Percentiles rank a stretch among this genome's conserved stretches.
Evolutionary conservation across 2,888 invertebrate genomes (phyloP).

Genomic region (Cyclophora punctaria): DNA sequence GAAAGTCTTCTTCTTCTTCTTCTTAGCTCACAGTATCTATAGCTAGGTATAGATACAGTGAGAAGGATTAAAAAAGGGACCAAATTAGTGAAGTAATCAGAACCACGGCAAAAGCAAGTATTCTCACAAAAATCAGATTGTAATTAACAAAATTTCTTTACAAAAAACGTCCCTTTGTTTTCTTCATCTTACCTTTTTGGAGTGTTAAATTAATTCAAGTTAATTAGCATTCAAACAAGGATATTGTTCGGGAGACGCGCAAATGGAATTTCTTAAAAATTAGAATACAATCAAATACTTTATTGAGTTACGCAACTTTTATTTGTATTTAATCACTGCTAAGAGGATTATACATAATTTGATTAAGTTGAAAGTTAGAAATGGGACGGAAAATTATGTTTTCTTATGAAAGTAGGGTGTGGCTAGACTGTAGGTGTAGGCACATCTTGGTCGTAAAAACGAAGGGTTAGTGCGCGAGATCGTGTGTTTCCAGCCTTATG

Average conservation of each 20-base stretch:
- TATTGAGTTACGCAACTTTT: conserved; percentile 40
- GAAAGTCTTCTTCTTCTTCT: too few species aligned
- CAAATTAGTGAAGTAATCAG: too few species aligned
- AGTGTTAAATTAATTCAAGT: conserved; percentile 56
- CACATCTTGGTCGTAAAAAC: conserved; percentile 53
- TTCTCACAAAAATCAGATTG: conserved; percentile 2
- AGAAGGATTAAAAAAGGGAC: too few species aligned
- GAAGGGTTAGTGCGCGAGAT: conserved; percentile 49
- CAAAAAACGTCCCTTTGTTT: conserved; percentile 37
- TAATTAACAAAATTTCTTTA: conserved; percentile 27
- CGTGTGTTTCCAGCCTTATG: conserved; percentile 52
- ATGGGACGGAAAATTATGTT: conserved; percentile 24
- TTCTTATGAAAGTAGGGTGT: conserved; percentile 24
- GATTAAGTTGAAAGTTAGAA: conserved; percentile 1
- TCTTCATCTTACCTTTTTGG: conserved; percentile 43
- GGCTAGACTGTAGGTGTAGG: conserved; percentile 31
- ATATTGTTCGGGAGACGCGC: conserved; percentile 53
- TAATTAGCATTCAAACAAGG: conserved; percentile 65
- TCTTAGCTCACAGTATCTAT: too few species aligned
- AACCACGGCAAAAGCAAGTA: too few species aligned
- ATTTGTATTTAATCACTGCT: conserved; percentile 20
- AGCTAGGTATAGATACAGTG: too few species aligned
- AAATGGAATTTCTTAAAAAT: conserved; percentile 46
- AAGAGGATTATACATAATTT: background rate
- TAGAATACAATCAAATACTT: conserved; percentile 38